phyloP scores from a whole-genome alignment of 2,113 vertebrate genomes.

The Pygoscelis antarcticus region DNA sequence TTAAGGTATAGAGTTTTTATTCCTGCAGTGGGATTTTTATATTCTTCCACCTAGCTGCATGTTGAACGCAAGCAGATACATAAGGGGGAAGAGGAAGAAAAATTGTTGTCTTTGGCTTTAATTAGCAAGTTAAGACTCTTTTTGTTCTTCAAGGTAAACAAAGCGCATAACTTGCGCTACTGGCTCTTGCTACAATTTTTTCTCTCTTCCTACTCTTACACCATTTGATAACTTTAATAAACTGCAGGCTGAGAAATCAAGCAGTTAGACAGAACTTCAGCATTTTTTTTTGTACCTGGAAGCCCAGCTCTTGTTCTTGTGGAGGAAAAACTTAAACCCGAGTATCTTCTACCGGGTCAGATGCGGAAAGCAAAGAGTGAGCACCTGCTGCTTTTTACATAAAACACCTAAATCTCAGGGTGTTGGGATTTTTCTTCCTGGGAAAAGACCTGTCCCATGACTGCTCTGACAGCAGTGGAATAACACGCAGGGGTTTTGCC shows the following conservation, averaged over 20 bases:
- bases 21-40: rapidly evolving
- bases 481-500: rapidly evolving
- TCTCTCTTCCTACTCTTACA: background rate
- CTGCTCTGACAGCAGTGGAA: background rate
- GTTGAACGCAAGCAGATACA: rapidly evolving
- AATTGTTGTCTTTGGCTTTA: background rate
- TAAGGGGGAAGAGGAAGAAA: background rate
- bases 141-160: background rate
- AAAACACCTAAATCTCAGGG: background rate
- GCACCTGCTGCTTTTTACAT: background rate
- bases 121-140: background rate
- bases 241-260: too few relatives aligned
- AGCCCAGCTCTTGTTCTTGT: background rate
- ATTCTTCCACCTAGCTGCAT: too few relatives aligned
- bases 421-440: background rate
- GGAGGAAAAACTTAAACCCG: background rate
- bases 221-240: background rate
- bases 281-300: background rate
- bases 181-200: background rate
- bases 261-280: background rate
- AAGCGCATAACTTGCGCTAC: background rate
- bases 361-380: background rate
- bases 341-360: background rate
- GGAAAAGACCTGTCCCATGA: rapidly evolving
- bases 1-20: background rate